Evolutionary conservation across 2,888 invertebrate species (phyloP).

Genomic region (Oscheius sp.): DNA sequence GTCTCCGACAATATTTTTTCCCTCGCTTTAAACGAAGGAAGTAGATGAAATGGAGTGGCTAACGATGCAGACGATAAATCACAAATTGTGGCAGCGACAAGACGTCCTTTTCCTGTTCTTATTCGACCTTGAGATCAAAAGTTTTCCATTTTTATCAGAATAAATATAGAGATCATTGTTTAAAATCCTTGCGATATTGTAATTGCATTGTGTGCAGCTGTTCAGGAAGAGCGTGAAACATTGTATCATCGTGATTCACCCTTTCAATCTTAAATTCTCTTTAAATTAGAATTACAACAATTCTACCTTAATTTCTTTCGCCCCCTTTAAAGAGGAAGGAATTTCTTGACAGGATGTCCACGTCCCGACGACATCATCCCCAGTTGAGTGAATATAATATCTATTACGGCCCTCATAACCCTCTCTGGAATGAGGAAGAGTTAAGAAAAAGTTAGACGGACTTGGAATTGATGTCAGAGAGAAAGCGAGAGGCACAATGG

Average conservation of each 20-base stretch:
- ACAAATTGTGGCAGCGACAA: too few species aligned
- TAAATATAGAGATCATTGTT: too few species aligned
- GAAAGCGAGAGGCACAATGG: conserved; percentile 24
- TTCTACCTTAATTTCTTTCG: neutral
- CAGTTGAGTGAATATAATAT: conserved; percentile 7
- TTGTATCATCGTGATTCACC: conserved; percentile 9
- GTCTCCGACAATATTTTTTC: too few species aligned
- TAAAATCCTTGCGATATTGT: neutral
- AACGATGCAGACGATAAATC: too few species aligned
- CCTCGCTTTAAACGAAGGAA: too few species aligned
- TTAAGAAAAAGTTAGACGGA: neutral
- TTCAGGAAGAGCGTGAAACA: neutral
- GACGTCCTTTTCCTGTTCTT: too few species aligned
- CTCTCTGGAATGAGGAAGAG: neutral
- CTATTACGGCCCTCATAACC: conserved; percentile 28
- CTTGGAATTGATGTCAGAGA: conserved; percentile 25
- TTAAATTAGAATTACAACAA: neutral
- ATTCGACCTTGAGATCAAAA: too few species aligned
- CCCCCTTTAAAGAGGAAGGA: neutral
- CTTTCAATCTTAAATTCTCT: neutral
- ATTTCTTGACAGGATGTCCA: conserved; percentile 16
- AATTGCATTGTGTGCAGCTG: conserved; percentile 5
- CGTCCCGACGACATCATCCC: conserved; percentile 20
- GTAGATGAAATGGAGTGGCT: too few species aligned
- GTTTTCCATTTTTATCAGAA: too few species aligned